phyloP scores from a whole-genome alignment of 2,888 invertebrate genomes.

The Cheilosia soror region DNA sequence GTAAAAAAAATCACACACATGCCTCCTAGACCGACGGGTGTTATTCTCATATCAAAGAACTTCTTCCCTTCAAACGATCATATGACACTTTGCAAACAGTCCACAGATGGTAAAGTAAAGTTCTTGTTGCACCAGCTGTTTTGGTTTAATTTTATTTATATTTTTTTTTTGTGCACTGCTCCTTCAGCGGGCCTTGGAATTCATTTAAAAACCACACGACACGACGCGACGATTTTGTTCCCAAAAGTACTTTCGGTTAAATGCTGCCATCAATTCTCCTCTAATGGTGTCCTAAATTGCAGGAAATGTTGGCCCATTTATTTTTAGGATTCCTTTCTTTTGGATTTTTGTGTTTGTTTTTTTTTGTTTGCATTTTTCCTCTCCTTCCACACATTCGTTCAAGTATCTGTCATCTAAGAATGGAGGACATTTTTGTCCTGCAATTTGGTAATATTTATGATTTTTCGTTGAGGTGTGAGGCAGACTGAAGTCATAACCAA shows the following conservation, averaged over 20 bases:
- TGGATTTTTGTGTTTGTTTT: slow-evolving; percentile 28
- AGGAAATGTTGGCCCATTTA: slow-evolving; percentile 67
- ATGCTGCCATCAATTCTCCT: slow-evolving; percentile 60
- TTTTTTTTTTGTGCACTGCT: not conserved
- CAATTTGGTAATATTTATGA: slow-evolving; percentile 33
- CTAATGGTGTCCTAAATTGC: slow-evolving; percentile 68
- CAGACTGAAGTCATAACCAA: slow-evolving; percentile 25
- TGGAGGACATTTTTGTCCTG: slow-evolving; percentile 38
- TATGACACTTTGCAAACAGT: too few species aligned
- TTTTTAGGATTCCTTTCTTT: slow-evolving; percentile 61
- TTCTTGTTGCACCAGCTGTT: slow-evolving; percentile 38
- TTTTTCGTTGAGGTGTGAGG: slow-evolving; percentile 14
- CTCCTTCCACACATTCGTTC: not conserved
- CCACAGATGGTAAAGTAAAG: too few species aligned
- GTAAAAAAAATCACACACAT: not conserved
- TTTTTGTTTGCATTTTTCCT: slow-evolving; percentile 31
- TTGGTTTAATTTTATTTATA: slow-evolving; percentile 18
- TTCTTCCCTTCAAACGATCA: slow-evolving; percentile 17
- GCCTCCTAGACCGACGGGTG: not conserved
- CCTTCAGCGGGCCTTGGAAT: slow-evolving; percentile 11
- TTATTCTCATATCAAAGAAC: slow-evolving; percentile 7
- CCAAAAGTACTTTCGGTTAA: slow-evolving; percentile 59
- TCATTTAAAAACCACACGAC: slow-evolving; percentile 53
- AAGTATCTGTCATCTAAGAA: slow-evolving; percentile 16
- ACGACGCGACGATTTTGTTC: slow-evolving; percentile 21